Evolutionary conservation across 2,888 invertebrate species (phyloP).

Genomic region (Apotomis capreana): DNA sequence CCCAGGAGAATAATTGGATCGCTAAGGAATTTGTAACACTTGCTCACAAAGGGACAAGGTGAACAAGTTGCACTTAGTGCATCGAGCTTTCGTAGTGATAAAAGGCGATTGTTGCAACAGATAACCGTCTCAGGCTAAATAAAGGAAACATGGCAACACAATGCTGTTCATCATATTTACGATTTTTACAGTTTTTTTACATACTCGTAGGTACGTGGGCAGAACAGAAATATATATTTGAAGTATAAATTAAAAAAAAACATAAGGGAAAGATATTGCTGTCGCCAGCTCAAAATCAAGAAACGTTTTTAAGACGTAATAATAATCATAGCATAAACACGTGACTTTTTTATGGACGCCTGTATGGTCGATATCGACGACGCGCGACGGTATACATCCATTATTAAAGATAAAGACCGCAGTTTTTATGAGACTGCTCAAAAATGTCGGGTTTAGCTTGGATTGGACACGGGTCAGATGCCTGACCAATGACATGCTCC

Average conservation of each 20-base stretch:
- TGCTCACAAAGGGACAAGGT: conserved; percentile 36
- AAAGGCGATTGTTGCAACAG: conserved; percentile 13
- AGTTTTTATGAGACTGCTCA: conserved; percentile 7
- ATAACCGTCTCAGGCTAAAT: conserved; percentile 1
- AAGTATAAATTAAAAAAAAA: too few relatives aligned
- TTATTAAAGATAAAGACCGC: neutral
- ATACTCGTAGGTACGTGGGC: too few relatives aligned
- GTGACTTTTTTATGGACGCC: neutral
- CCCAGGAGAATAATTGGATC: conserved; percentile 4
- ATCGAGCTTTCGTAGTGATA: conserved; percentile 24
- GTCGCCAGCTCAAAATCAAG: too few relatives aligned
- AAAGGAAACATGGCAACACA: neutral
- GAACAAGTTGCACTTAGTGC: conserved; percentile 23
- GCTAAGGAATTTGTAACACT: conserved; percentile 34
- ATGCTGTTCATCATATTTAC: neutral
- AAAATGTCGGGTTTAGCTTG: conserved; percentile 3
- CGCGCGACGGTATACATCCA: neutral
- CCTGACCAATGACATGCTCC: conserved; percentile 13
- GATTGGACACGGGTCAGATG: conserved; percentile 9
- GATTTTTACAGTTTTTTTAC: neutral
- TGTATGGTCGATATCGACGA: neutral
- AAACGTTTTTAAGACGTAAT: too few relatives aligned
- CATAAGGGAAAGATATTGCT: too few relatives aligned
- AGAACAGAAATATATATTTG: too few relatives aligned
- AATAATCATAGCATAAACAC: too few relatives aligned